Evolutionary conservation across 1,140 invertebrate species (phyloP).

Genomic region (Andrena cerasifolii): DNA sequence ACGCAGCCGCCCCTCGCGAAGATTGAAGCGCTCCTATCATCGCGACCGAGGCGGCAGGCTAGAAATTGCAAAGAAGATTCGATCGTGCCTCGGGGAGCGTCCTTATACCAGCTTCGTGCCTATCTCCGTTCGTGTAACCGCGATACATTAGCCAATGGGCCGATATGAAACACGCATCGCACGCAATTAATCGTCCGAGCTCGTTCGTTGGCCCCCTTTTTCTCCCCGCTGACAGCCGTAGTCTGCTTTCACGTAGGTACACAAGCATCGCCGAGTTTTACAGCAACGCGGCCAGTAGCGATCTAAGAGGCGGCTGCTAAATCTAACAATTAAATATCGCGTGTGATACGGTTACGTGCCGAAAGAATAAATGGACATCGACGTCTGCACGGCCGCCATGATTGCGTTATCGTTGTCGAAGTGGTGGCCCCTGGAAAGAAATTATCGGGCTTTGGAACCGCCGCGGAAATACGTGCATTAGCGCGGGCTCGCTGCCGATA

Average conservation of each 20-base stretch:
- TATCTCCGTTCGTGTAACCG: not conserved
- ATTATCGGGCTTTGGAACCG: not conserved
- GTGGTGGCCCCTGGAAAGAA: conserved; percentile 10
- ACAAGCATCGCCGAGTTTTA: too few relatives aligned
- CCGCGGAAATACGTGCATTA: conserved; percentile 12
- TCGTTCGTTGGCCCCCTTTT: not conserved
- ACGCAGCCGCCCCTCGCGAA: not conserved
- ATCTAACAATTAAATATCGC: not conserved
- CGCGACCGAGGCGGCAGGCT: not conserved
- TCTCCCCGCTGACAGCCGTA: not conserved
- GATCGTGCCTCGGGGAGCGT: conserved; percentile 25
- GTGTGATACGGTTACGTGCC: conserved; percentile 2
- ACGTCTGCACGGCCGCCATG: not conserved
- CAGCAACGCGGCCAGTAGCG: not conserved
- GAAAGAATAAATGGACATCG: not conserved
- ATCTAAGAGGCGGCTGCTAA: conserved; percentile 9
- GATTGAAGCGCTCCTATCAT: not conserved
- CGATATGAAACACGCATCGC: conserved; percentile 12
- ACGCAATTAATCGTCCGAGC: conserved; percentile 16
- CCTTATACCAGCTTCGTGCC: conserved; percentile 28
- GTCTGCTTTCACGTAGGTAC: too few relatives aligned
- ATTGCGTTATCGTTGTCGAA: not conserved
- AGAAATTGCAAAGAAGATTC: conserved; percentile 9
- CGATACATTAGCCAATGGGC: conserved; percentile 28
- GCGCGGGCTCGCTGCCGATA: not conserved